phyloP scores from a whole-genome alignment of 2,797 vertebrate species.

The Podarcis lilfordi region DNA sequence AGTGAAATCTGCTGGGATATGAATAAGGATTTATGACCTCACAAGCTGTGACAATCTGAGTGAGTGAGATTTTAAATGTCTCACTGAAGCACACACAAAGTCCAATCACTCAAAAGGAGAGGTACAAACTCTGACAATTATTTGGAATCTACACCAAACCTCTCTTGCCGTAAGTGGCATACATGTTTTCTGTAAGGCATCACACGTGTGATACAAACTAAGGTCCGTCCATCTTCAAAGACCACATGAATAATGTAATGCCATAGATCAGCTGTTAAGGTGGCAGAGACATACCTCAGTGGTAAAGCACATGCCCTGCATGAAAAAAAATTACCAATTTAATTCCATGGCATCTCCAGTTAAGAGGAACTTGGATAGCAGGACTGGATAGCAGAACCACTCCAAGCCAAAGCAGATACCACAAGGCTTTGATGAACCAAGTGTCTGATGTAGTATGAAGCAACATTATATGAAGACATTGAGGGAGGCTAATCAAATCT shows the following conservation, averaged over 20 bases:
- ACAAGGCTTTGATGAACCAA: not conserved
- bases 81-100: not conserved
- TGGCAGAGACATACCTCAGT: not conserved
- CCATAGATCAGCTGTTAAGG: not conserved
- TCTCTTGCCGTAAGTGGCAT: not conserved
- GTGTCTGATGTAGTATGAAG: not conserved
- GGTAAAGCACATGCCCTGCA: not conserved
- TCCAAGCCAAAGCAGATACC: not conserved
- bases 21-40: not conserved
- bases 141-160: not conserved
- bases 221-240: not conserved
- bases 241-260: not conserved
- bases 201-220: not conserved
- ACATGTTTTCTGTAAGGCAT: not conserved
- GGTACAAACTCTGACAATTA: not conserved
- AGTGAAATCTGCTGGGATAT: not conserved
- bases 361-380: not conserved
- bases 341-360: not conserved
- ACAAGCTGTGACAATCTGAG: not conserved
- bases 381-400: not conserved
- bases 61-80: not conserved
- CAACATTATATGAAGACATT: not conserved
- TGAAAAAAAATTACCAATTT: not conserved
- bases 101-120: not conserved
- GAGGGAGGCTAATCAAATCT: too few relatives aligned